These are phyloP conservation scores for Caerostris extrusa DNA, from an alignment of 1,140 invertebrate genomes.

Conservation along the genomic window DNA sequence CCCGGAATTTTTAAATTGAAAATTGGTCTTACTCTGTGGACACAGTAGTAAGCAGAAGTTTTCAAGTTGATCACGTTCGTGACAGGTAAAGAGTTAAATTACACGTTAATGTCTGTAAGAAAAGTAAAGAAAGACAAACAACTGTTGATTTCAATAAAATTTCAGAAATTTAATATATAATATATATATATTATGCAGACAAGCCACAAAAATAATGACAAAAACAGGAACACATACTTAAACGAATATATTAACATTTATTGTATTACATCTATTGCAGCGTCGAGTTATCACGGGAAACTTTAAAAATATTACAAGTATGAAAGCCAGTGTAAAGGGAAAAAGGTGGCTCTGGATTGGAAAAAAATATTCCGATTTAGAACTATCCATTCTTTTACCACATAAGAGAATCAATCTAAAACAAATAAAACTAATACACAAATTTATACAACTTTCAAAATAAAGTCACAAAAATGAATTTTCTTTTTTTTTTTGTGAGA, in stretches of 20 bases:
- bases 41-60: too few species aligned
- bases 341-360: conserved; percentile 58
- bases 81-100: too few species aligned
- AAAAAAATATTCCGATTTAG: conserved; percentile 75
- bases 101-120: neutral
- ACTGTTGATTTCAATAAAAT: conserved; percentile 62
- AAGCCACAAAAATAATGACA: conserved; percentile 76
- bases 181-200: conserved; percentile 76
- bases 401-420: neutral
- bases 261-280: conserved; percentile 73
- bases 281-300: conserved; percentile 67
- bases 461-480: neutral
- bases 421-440: neutral
- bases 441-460: conserved; percentile 30
- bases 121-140: neutral
- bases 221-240: conserved; percentile 68
- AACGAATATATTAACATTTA: conserved; percentile 68
- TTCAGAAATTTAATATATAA: conserved; percentile 78
- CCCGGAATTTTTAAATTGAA: too few species aligned
- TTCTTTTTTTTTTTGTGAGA: neutral
- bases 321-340: conserved; percentile 71
- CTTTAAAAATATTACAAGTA: conserved; percentile 68
- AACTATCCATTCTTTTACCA: conserved; percentile 51
- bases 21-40: too few species aligned
- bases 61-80: too few species aligned